A percentile compares a stretch with the other conserved stretches of the same genome.
Evolutionary conservation across 2,888 invertebrate genomes (phyloP).

Genomic region (Listrodromus nycthemerus): DNA sequence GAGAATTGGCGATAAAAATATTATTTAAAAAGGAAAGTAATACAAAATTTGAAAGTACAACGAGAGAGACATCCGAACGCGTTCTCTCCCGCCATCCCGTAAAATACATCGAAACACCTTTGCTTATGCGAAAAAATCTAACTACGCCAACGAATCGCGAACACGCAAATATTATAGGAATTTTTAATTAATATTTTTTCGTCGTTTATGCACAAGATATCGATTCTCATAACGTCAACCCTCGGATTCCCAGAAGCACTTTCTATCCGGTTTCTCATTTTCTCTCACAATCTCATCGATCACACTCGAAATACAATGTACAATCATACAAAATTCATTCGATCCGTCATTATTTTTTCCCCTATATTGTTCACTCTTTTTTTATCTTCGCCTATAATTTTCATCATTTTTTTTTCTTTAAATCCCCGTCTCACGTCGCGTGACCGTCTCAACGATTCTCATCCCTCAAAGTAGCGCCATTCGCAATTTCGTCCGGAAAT

Average conservation of each 20-base stretch:
- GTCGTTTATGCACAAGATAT: conserved; percentile 40
- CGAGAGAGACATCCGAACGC: conserved; percentile 2
- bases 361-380: conserved; percentile 31
- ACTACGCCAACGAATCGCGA: conserved; percentile 51
- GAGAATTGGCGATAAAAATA: conserved; percentile 20
- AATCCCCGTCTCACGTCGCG: background rate
- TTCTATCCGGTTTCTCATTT: background rate
- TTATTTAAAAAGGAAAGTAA: conserved; percentile 14
- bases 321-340: conserved; percentile 45
- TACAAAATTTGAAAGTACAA: background rate
- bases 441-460: conserved; percentile 33
- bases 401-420: background rate
- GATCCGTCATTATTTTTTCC: conserved; percentile 41
- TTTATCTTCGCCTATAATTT: conserved; percentile 6
- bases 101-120: conserved; percentile 67
- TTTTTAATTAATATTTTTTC: conserved; percentile 12
- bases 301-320: conserved; percentile 50
- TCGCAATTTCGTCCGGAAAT: background rate
- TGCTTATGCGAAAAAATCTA: conserved; percentile 47
- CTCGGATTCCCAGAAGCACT: conserved; percentile 8
- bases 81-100: conserved; percentile 46
- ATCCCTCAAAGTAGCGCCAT: conserved; percentile 25
- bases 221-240: conserved; percentile 30
- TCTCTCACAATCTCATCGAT: conserved; percentile 3
- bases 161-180: conserved; percentile 34